phyloP scores from a whole-genome alignment of 2,888 invertebrate genomes.

The Chaetogeoica ovagalla region DNA sequence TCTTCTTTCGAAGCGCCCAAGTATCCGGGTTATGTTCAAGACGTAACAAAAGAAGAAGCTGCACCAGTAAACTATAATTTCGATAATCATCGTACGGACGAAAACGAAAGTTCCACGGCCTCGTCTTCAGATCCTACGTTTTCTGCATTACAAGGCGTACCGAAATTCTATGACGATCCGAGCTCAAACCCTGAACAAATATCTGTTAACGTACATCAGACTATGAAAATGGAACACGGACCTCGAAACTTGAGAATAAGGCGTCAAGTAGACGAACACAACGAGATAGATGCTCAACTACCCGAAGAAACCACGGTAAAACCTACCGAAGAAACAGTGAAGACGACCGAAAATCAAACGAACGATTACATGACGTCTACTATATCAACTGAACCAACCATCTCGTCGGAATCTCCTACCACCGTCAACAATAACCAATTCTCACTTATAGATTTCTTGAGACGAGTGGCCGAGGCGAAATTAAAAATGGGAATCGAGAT shows the following conservation, averaged over 20 bases:
- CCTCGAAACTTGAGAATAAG: constrained; percentile 59
- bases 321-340: constrained; percentile 7
- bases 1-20: constrained; percentile 34
- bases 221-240: constrained; percentile 59
- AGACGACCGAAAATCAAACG: constrained; percentile 17
- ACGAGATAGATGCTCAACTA: constrained; percentile 56
- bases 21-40: constrained; percentile 48
- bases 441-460: constrained; percentile 65
- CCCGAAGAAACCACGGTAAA: constrained; percentile 55
- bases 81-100: constrained; percentile 39
- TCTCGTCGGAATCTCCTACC: constrained; percentile 21
- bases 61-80: constrained; percentile 27
- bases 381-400: constrained; percentile 12
- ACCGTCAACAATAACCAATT: constrained; percentile 57
- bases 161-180: constrained; percentile 39
- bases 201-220: constrained; percentile 40
- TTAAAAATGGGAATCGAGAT: constrained; percentile 70
- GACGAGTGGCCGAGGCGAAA: constrained; percentile 70
- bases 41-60: constrained; percentile 49
- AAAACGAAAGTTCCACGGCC: constrained; percentile 36
- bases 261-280: constrained; percentile 48
- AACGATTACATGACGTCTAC: background rate
- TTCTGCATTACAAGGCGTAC: constrained; percentile 55
- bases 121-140: constrained; percentile 50
- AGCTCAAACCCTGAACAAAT: constrained; percentile 44